Evolutionary conservation across 2,113 vertebrate genomes (phyloP).

Genomic region (Sylvia atricapilla): DNA sequence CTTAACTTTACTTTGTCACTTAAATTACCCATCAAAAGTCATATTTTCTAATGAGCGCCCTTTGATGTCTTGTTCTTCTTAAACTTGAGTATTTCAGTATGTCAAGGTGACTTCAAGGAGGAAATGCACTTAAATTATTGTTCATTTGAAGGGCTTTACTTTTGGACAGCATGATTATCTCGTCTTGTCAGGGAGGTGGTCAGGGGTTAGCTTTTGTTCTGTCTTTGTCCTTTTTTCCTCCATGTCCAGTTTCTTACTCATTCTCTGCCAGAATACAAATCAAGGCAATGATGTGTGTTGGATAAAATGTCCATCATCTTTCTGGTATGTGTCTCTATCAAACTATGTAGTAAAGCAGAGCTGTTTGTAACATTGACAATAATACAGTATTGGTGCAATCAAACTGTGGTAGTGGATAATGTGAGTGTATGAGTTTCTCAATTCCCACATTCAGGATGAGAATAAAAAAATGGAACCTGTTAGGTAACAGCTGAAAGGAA

Average conservation of each 20-base stretch:
- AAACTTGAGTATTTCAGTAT: conserved; percentile 32
- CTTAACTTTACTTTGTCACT: conserved; percentile 51
- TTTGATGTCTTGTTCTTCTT: conserved; percentile 52
- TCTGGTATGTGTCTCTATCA: neutral
- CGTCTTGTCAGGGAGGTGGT: conserved; percentile 28
- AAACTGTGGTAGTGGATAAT: neutral
- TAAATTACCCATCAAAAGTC: conserved; percentile 59
- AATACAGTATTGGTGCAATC: neutral
- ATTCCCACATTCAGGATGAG: neutral
- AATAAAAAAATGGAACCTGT: neutral
- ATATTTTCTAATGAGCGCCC: conserved; percentile 27
- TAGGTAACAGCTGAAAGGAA: neutral
- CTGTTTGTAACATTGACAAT: neutral
- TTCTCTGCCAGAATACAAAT: conserved; percentile 61
- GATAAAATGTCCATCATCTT: conserved; percentile 6
- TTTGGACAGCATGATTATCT: conserved; percentile 53
- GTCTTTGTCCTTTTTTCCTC: conserved; percentile 21
- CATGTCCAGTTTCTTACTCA: conserved; percentile 18
- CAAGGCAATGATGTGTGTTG: conserved; percentile 25
- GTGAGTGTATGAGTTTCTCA: neutral
- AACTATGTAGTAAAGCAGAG: neutral
- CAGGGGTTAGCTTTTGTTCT: conserved; percentile 46
- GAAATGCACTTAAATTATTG: conserved; percentile 54
- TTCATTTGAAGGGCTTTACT: conserved; percentile 49
- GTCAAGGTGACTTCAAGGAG: conserved; percentile 55